A percentile compares a stretch with the other conserved stretches of the same genome.
Evolutionary conservation across 2,888 invertebrate genomes (phyloP).

Genomic region (Harpagoxenus sublaevis): DNA sequence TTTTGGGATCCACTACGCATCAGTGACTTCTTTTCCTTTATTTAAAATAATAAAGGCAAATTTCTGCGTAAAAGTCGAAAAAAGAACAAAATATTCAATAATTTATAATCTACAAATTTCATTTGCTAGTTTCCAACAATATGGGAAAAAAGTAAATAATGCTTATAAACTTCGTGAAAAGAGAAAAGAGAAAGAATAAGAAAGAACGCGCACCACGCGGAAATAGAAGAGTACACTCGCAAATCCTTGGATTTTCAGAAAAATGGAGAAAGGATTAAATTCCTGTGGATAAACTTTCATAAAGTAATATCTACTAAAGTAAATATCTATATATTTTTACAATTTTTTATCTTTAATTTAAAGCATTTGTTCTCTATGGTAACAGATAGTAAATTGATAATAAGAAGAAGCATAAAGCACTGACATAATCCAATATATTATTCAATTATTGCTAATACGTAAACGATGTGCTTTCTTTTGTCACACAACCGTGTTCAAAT

Average conservation of each 20-base stretch:
- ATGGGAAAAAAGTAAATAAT: not conserved
- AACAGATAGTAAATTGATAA: not conserved
- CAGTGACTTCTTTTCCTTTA: not conserved
- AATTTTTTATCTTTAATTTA: not conserved
- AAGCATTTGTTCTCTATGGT: not conserved
- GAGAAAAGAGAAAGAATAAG: not conserved
- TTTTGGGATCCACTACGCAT: not conserved
- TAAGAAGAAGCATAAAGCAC: not conserved
- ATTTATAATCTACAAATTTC: not conserved
- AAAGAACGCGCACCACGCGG: not conserved
- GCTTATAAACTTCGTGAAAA: not conserved
- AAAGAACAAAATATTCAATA: constrained; percentile 26
- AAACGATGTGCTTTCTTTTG: not conserved
- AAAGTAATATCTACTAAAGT: not conserved
- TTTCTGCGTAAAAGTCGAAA: not conserved
- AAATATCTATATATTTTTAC: not conserved
- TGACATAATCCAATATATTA: not conserved
- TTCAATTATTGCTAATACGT: not conserved
- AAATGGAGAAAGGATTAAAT: constrained; percentile 20
- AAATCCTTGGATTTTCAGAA: constrained; percentile 16
- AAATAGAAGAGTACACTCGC: constrained; percentile 6
- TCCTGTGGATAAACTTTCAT: not conserved
- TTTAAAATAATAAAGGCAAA: not conserved
- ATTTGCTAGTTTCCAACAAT: not conserved
- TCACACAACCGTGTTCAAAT: not conserved